Evolutionary conservation across 2,888 invertebrate species (phyloP).

Genomic region (Mycogona germanica): DNA sequence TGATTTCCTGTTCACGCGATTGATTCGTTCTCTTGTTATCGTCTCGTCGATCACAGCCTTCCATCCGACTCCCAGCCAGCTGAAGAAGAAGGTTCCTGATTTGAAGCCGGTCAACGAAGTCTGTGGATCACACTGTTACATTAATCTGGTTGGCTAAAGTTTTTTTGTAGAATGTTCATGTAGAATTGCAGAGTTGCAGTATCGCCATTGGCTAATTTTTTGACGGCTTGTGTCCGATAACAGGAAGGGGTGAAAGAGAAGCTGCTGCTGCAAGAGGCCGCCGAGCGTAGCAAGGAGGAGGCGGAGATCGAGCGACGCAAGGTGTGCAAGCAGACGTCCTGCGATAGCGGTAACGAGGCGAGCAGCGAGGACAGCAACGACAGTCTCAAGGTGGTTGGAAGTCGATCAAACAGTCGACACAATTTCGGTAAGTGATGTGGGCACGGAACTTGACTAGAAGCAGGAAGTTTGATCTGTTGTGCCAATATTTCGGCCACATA

Average conservation of each 20-base stretch:
- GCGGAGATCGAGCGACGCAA: slow-evolving; percentile 25
- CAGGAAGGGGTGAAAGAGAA: slow-evolving; percentile 78
- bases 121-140: slow-evolving; percentile 75
- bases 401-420: background rate
- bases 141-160: slow-evolving; percentile 53
- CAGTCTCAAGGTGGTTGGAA: slow-evolving; percentile 36
- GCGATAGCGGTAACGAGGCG: slow-evolving; percentile 83
- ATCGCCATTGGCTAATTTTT: no score
- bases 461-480: no score
- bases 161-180: slow-evolving; percentile 18
- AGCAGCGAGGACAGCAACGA: slow-evolving; percentile 91
- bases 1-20: background rate
- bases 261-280: slow-evolving; percentile 43
- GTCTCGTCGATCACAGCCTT: slow-evolving; percentile 51
- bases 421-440: no score
- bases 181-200: no score
- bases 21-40: no score
- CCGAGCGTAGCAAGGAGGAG: slow-evolving; percentile 27
- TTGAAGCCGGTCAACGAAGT: slow-evolving; percentile 70
- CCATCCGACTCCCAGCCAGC: slow-evolving; percentile 79
- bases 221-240: background rate
- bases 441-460: no score
- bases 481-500: no score
- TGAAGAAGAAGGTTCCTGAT: slow-evolving; percentile 77
- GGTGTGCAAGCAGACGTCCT: slow-evolving; percentile 34